Percentiles rank a stretch among this genome's conserved stretches.
Conservation (phyloP, 2,797 vertebrate genomes). For the Ctenopoma multispine region DNA sequence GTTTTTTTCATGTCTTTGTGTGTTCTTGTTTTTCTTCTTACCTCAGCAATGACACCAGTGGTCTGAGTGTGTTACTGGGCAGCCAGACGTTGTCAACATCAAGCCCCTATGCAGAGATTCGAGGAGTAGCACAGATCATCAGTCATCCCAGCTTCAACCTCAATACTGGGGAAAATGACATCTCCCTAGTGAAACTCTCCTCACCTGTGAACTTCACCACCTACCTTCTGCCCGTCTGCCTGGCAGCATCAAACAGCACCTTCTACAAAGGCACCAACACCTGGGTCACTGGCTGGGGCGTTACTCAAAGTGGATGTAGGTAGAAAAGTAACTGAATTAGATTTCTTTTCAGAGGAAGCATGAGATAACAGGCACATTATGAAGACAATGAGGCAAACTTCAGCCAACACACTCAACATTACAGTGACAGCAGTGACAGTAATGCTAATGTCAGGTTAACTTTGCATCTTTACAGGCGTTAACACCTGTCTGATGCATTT, state of each 20-base stretch:
- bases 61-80: slow-evolving; percentile 34
- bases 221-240: slow-evolving; percentile 61
- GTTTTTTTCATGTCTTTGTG: no score
- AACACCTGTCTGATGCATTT: no score
- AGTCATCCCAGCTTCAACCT: neutral
- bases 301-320: slow-evolving; percentile 5
- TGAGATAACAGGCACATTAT: no score
- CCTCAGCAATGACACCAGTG: rapidly evolving
- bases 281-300: slow-evolving; percentile 77
- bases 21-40: no score
- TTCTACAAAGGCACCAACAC: slow-evolving; percentile 22
- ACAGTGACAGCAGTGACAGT: no score
- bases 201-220: slow-evolving; percentile 45
- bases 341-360: no score
- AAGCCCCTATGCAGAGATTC: slow-evolving; percentile 38
- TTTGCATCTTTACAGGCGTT: no score
- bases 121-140: neutral
- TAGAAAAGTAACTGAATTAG: neutral
- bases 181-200: slow-evolving; percentile 63
- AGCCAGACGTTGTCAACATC: neutral
- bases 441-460: no score
- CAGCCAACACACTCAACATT: no score
- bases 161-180: rapidly evolving
- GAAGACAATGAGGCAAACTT: no score
- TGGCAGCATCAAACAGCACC: slow-evolving; percentile 53